A percentile compares a stretch with the other conserved stretches of the same genome.
Evolutionary conservation across 2,797 vertebrate species (phyloP).

Genomic region (Mormyrops boulengeri): DNA sequence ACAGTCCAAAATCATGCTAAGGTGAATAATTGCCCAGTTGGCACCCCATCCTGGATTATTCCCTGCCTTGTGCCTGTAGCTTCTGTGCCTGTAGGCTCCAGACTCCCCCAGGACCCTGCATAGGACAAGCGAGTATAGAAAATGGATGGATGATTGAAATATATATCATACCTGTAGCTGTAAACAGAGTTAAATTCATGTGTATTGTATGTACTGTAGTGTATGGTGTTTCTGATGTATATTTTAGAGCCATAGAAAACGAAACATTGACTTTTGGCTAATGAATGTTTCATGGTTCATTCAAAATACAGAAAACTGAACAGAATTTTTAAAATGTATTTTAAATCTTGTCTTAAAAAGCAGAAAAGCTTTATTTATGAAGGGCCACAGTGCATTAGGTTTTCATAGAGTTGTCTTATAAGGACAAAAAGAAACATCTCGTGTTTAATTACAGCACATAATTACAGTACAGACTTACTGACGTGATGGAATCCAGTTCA

Average conservation of each 20-base stretch:
- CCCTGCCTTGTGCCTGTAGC: background rate
- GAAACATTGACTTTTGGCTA: background rate
- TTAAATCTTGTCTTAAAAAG: background rate
- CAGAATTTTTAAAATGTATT: background rate
- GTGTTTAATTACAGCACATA: background rate
- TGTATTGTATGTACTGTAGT: background rate
- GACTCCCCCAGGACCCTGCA: background rate
- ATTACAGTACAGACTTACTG: background rate
- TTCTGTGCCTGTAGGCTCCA: background rate
- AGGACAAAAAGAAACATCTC: background rate
- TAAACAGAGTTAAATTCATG: background rate
- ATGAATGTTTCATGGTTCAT: background rate
- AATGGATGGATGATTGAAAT: background rate
- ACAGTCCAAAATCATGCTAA: background rate
- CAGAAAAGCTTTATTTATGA: background rate
- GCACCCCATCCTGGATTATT: background rate
- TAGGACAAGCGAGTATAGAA: background rate
- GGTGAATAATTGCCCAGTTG: background rate
- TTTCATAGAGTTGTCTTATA: background rate
- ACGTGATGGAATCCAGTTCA: background rate
- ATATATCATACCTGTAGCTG: background rate
- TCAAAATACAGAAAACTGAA: background rate
- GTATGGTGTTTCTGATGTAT: background rate
- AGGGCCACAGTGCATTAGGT: background rate
- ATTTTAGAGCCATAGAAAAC: background rate